Percentiles rank a stretch among this genome's conserved stretches.
These are phyloP conservation scores for Clivina fossor DNA, from an alignment of 2,888 invertebrate species.

Conservation along the genomic window DNA sequence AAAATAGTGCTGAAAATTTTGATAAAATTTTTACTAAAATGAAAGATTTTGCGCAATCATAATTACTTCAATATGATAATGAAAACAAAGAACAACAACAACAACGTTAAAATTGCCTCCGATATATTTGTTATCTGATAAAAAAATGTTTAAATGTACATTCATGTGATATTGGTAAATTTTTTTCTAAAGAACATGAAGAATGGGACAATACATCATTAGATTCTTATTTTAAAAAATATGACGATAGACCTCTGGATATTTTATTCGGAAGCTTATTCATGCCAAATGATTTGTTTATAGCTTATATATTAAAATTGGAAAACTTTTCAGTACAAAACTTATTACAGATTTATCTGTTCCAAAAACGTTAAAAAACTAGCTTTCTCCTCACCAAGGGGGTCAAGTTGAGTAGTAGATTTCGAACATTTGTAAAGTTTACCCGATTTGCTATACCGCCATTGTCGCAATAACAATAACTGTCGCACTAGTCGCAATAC, in stretches of 20 bases:
- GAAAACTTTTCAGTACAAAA: conserved; percentile 16
- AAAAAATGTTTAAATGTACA: too few species aligned
- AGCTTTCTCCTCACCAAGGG: too few species aligned
- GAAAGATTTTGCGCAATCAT: too few species aligned
- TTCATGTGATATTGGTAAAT: conserved; percentile 12
- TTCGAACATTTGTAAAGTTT: too few species aligned
- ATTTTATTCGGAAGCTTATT: conserved; percentile 27
- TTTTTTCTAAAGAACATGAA: conserved; percentile 19
- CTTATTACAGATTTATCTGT: too few species aligned
- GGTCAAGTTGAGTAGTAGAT: too few species aligned
- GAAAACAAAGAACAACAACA: conserved; percentile 1
- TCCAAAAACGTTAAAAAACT: too few species aligned
- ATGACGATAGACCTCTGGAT: conserved; percentile 14
- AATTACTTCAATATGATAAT: background rate
- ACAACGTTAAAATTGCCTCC: too few species aligned
- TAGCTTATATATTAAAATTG: conserved; percentile 20
- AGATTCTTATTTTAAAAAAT: conserved; percentile 23
- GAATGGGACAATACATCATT: conserved; percentile 23
- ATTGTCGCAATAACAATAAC: too few species aligned
- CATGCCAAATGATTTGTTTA: conserved; percentile 28
- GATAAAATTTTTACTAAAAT: conserved; percentile 21
- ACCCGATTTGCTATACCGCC: too few species aligned
- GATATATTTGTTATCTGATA: too few species aligned
- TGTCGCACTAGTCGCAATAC: too few species aligned
- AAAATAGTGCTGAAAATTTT: conserved; percentile 33